These are phyloP conservation scores for Cephalopterus ornatus DNA, from an alignment of 2,113 vertebrate species.

Conservation along the genomic window DNA sequence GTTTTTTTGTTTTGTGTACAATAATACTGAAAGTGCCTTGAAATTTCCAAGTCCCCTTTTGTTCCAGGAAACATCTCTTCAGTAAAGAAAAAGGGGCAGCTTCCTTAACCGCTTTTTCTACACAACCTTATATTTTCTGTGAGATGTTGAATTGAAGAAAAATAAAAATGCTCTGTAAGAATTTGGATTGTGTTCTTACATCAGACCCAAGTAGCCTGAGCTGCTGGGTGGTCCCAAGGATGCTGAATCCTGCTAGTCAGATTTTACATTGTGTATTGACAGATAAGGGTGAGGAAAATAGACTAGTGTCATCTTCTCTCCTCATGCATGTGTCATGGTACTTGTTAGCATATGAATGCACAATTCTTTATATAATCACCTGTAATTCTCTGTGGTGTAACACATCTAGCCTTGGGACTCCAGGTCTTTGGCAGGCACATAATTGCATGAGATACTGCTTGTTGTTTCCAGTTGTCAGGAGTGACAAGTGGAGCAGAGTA, in stretches of 20 bases:
- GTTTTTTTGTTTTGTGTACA: background rate
- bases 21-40: background rate
- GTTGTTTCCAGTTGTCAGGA: background rate
- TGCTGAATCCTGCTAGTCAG: background rate
- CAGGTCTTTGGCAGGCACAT: background rate
- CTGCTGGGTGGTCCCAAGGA: background rate
- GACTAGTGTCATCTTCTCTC: background rate
- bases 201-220: background rate
- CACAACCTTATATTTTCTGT: background rate
- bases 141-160: background rate
- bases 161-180: background rate
- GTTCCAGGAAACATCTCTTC: background rate
- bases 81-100: background rate
- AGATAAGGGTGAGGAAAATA: background rate
- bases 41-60: background rate
- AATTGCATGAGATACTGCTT: background rate
- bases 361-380: background rate
- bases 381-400: background rate
- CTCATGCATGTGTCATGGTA: background rate
- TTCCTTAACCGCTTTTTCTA: background rate
- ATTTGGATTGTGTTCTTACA: background rate
- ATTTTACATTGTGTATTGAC: background rate
- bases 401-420: background rate
- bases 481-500: background rate
- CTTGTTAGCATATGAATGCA: background rate